Conservation (phyloP, 2,113 vertebrate species). For the Podilymbus podiceps region DNA sequence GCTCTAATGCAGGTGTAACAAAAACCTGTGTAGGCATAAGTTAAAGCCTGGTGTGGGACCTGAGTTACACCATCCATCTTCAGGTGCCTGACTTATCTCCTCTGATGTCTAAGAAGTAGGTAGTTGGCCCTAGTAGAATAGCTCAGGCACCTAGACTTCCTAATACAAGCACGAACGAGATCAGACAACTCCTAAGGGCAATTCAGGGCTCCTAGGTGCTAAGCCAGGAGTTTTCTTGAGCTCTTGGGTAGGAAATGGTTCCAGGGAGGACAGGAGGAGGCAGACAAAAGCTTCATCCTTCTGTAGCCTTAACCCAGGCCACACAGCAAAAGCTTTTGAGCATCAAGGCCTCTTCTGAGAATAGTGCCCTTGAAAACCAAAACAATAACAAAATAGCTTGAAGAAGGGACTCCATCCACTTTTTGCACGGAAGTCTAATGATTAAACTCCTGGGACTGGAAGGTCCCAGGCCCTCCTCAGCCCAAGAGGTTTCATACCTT, state of each 20-base stretch:
- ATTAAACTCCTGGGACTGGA: background rate
- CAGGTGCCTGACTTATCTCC: background rate
- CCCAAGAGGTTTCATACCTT: background rate
- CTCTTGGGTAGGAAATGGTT: background rate
- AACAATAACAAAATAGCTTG: background rate
- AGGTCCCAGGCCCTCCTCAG: background rate
- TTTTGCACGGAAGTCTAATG: background rate
- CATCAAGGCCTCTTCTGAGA: background rate
- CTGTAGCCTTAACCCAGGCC: background rate
- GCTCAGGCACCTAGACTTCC: constrained; percentile 6
- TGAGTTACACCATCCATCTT: background rate
- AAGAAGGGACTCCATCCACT: background rate
- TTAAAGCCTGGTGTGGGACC: background rate
- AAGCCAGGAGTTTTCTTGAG: background rate
- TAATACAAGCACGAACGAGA: background rate
- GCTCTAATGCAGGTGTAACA: background rate
- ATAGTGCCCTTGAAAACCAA: background rate
- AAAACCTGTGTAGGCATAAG: background rate
- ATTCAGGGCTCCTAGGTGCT: background rate
- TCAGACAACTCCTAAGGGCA: constrained; percentile 1
- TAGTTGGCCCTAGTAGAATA: background rate
- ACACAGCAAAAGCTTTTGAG: background rate
- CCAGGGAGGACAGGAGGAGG: background rate
- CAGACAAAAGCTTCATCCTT: background rate
- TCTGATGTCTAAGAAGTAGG: background rate